Conservation (phyloP, 2,888 invertebrate species). For the Hedya salicella region DNA sequence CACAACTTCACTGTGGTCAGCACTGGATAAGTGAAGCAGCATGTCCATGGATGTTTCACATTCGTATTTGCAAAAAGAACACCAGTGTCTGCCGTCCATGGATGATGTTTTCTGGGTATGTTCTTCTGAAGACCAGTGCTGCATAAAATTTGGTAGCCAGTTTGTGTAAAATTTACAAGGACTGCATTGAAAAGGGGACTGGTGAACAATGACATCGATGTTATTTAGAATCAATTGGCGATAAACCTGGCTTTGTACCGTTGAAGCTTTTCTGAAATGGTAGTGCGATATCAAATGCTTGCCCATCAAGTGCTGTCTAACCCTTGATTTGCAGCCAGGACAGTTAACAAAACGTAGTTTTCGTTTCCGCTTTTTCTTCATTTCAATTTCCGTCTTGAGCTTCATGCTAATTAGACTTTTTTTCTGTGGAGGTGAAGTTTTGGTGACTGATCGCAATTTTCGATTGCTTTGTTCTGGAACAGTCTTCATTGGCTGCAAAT, state of each 20-base stretch:
- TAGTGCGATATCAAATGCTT: conserved; percentile 94
- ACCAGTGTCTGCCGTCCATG: conserved; percentile 87
- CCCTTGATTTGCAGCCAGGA: conserved; percentile 89
- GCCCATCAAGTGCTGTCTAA: conserved; percentile 89
- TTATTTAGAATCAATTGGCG: conserved; percentile 89
- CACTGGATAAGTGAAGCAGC: conserved; percentile 87
- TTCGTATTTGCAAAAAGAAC: conserved; percentile 90
- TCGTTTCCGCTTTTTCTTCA: conserved; percentile 79
- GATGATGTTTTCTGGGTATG: conserved; percentile 83
- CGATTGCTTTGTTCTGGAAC: conserved; percentile 61
- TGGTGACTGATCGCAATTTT: conserved; percentile 69
- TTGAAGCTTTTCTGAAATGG: conserved; percentile 90
- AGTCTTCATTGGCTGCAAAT: conserved; percentile 66
- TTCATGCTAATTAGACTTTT: conserved; percentile 53
- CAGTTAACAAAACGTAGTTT: conserved; percentile 87
- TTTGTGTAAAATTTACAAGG: conserved; percentile 94
- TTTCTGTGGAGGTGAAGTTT: conserved; percentile 61
- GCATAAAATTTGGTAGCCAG: conserved; percentile 87
- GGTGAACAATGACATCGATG: conserved; percentile 90
- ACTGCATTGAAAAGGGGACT: conserved; percentile 94
- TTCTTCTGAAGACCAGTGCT: conserved; percentile 89
- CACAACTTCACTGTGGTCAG: conserved; percentile 89
- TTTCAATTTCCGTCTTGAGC: conserved; percentile 57
- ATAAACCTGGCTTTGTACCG: conserved; percentile 82
- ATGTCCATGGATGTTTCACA: conserved; percentile 87